A percentile compares a stretch with the other conserved stretches of the same genome.
phyloP scores from a whole-genome alignment of 2,113 vertebrate species.

The Pavo muticus region DNA sequence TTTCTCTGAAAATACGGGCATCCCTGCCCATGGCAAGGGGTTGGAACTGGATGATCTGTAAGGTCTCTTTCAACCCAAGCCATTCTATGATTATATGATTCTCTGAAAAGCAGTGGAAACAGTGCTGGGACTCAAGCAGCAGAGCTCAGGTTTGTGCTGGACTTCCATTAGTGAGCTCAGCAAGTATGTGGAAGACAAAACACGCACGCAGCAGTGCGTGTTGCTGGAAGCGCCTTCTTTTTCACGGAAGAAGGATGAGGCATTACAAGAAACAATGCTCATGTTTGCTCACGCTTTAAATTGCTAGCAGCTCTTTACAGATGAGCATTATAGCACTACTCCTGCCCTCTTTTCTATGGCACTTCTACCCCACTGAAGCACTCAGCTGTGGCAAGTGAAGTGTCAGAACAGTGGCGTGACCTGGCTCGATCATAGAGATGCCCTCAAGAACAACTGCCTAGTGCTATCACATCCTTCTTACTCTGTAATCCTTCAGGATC shows the following conservation, averaged over 20 bases:
- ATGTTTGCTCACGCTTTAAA: not conserved
- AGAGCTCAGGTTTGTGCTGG: not conserved
- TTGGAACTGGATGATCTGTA: too few species aligned
- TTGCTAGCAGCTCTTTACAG: not conserved
- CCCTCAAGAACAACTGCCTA: not conserved
- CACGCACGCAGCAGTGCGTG: rapidly evolving
- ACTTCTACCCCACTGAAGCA: not conserved
- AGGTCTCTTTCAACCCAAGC: too few species aligned
- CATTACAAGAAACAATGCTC: not conserved
- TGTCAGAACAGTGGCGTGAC: not conserved
- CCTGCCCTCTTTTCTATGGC: not conserved
- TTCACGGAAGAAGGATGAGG: rapidly evolving
- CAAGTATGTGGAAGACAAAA: rapidly evolving
- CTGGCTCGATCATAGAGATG: not conserved
- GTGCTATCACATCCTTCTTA: not conserved
- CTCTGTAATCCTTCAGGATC: not conserved
- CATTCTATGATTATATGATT: too few species aligned
- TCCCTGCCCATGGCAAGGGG: too few species aligned
- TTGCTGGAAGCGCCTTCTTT: not conserved
- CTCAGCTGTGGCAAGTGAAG: not conserved
- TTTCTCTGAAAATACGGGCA: not conserved
- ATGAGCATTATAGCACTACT: not conserved
- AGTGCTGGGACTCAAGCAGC: not conserved
- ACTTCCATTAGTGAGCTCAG: not conserved
- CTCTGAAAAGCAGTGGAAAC: not conserved